Base-by-base conservation (phyloP, 2,797 vertebrate genomes). In the Enoplosus armatus region DNA sequence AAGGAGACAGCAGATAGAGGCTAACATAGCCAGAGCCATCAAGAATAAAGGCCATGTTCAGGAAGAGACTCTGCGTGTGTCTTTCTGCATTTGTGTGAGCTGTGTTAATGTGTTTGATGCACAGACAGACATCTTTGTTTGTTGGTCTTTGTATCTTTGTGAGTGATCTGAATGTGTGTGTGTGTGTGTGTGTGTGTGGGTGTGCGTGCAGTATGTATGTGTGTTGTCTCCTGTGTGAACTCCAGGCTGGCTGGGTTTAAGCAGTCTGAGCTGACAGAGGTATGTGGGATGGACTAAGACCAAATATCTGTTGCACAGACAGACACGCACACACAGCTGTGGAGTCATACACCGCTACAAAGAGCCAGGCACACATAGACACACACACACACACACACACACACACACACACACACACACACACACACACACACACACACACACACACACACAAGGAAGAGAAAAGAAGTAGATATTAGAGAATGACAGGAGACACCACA, bases 251-350 rank as follows among this genome's bases (percentile, higher is more conserved):
- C 80, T 77, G 66, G 77, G 78, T 87, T 90, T 87, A 89, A 79
- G 82, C 78, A 80, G 77, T 80, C 80, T 79, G 80, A 90, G 90
- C 85, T 87, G 87, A 92, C 84, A 82, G 86, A 86, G 80, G 84
- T 89, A 93, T 91, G 91, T 68, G 69, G 79, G 80, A 87, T 84
- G 85, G 88, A 90, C 85, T 90, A 86, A 92, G 82, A 85, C 90
- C 86, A 90, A 81, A 93, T 91, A 89, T 92, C 84, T 92, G 78
- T 80, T 82, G 58, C 75, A 58, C 82, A 89, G 67, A 90, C 80
- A 86, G 64, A 85, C 64, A 67, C 26, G 53, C 75, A 79, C 79
- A 87, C 78, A 84, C 79, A 76, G 76, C 79, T 85, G 85, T 72
- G 70, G 62, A 87, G 50, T 55, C 79, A 75, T 39, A 53, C 73